A percentile compares a stretch with the other conserved stretches of the same genome.
phyloP scores from a whole-genome alignment of 2,888 invertebrate species.

The Eilema caniola region DNA sequence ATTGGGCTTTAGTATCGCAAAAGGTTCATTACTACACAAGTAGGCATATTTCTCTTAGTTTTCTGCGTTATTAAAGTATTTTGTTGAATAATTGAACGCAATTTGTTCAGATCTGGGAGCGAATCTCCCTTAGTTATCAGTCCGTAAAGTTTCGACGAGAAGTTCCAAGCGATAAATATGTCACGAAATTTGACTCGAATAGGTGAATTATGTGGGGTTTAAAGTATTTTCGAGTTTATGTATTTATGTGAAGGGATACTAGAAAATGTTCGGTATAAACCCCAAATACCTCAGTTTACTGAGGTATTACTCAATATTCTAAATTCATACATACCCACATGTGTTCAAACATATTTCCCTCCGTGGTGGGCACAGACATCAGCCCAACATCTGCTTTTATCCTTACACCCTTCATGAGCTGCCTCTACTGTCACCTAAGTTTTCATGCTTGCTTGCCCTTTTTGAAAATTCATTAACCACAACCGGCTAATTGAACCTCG shows the following conservation, averaged over 20 bases:
- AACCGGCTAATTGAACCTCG: too few species aligned
- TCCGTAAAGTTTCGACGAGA: conserved; percentile 11
- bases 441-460: too few species aligned
- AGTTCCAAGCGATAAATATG: conserved; percentile 13
- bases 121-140: conserved; percentile 34
- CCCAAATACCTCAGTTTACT: not conserved
- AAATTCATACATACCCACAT: too few species aligned
- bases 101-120: conserved; percentile 28
- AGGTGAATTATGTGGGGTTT: not conserved
- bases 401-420: too few species aligned
- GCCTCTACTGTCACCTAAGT: too few species aligned
- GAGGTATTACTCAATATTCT: not conserved
- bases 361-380: too few species aligned
- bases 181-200: conserved; percentile 3
- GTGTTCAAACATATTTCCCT: too few species aligned
- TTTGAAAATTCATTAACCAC: too few species aligned
- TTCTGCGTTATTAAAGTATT: conserved; percentile 14
- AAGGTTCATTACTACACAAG: not conserved
- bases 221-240: conserved; percentile 1
- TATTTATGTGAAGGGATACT: not conserved
- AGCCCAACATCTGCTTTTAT: too few species aligned
- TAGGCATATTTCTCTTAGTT: conserved; percentile 2
- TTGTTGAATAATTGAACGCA: conserved; percentile 33
- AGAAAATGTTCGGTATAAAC: not conserved
- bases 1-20: not conserved